Evolutionary conservation across 2,797 vertebrate species (phyloP).

Genomic region (Enteromius unitaeniatus): DNA sequence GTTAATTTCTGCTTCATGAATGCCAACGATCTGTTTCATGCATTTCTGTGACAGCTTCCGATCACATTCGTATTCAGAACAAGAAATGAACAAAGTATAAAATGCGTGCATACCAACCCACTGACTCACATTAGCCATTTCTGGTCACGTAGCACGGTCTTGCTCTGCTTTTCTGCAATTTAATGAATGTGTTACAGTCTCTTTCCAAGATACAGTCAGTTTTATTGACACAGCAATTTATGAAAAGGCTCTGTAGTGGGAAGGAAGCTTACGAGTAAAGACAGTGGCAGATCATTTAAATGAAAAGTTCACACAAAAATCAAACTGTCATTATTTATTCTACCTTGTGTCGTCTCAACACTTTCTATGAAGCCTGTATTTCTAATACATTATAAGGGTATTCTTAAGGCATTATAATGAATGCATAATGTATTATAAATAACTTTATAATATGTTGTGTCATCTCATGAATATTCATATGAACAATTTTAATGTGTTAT

Average conservation of each 20-base stretch:
- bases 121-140: not conserved
- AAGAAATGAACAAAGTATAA: slow-evolving; percentile 1
- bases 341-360: not conserved
- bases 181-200: slow-evolving; percentile 2
- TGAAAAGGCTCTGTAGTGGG: slow-evolving; percentile 13
- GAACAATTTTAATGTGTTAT: too few species aligned
- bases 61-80: slow-evolving; percentile 3
- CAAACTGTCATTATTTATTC: slow-evolving; percentile 17
- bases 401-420: too few species aligned
- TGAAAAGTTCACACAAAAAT: not conserved
- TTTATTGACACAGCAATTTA: slow-evolving; percentile 41
- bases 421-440: too few species aligned
- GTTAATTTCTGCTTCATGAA: not conserved
- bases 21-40: slow-evolving; percentile 9
- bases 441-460: too few species aligned
- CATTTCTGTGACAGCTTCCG: not conserved
- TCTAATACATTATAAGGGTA: too few species aligned
- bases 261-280: slow-evolving; percentile 3
- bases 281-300: slow-evolving; percentile 18
- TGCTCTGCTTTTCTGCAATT: slow-evolving; percentile 6
- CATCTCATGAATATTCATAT: too few species aligned
- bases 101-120: not conserved
- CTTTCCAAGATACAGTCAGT: slow-evolving; percentile 4
- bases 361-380: too few species aligned
- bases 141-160: not conserved